Evolutionary conservation across 2,888 invertebrate species (phyloP).

Genomic region (Melanargia galathea): DNA sequence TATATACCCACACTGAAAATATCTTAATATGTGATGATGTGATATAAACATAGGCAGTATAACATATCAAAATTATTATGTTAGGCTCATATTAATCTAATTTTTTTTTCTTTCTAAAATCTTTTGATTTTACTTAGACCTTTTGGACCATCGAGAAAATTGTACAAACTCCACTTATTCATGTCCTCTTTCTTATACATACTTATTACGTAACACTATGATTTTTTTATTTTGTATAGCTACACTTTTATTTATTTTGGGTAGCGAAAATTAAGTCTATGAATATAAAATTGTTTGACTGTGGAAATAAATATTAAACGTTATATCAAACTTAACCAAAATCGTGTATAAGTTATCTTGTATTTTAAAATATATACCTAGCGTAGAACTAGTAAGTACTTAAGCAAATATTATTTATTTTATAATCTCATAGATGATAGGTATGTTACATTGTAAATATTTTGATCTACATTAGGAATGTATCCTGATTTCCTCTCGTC

Average conservation of each 20-base stretch:
- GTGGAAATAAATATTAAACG: neutral
- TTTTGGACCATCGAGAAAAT: too few species aligned
- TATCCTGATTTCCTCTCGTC: slow-evolving; percentile 52
- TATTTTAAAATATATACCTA: neutral
- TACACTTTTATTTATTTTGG: neutral
- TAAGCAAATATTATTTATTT: too few species aligned
- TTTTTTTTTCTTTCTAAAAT: too few species aligned
- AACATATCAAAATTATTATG: too few species aligned
- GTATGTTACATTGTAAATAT: neutral
- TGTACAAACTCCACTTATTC: too few species aligned
- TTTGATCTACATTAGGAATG: neutral
- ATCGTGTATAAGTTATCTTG: neutral
- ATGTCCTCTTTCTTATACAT: too few species aligned
- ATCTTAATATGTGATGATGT: neutral
- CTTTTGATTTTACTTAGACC: too few species aligned
- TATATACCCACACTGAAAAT: neutral
- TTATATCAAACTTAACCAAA: neutral
- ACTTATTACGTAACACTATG: neutral
- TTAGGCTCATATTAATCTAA: too few species aligned
- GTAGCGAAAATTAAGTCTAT: neutral
- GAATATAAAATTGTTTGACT: neutral
- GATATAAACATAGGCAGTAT: too few species aligned
- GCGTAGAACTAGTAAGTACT: neutral
- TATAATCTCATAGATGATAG: neutral
- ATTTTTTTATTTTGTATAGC: neutral